A percentile compares a stretch with the other conserved stretches of the same genome.
Conservation (phyloP, 2,113 vertebrate species). For the Xyliphius kryptos region DNA sequence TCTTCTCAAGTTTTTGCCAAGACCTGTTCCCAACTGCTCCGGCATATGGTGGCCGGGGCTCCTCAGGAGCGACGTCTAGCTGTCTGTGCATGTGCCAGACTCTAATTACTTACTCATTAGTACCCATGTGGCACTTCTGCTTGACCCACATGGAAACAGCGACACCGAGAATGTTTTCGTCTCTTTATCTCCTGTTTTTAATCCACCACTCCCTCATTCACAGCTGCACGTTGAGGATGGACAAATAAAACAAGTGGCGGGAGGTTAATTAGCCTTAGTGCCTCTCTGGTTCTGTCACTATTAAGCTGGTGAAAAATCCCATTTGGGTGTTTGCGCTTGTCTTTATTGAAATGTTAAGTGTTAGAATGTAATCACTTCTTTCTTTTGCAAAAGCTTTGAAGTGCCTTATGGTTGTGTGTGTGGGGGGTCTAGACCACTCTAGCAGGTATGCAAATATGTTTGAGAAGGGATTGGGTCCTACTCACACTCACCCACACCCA, state of each 20-base stretch:
- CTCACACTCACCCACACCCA: no score
- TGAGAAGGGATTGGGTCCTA: conserved; percentile 1
- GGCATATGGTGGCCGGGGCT: conserved; percentile 70
- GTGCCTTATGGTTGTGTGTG: background rate
- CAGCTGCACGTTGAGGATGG: conserved; percentile 6
- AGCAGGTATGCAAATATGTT: background rate
- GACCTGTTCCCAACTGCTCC: conserved; percentile 53
- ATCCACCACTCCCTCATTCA: background rate
- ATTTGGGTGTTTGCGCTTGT: conserved; percentile 10
- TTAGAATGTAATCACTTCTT: conserved; percentile 8
- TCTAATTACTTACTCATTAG: conserved; percentile 84
- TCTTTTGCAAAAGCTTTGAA: conserved; percentile 2
- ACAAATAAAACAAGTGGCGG: conserved; percentile 15
- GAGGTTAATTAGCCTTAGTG: conserved; percentile 12
- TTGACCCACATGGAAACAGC: conserved; percentile 28
- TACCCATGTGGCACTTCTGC: conserved; percentile 78
- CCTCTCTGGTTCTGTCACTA: conserved; percentile 11
- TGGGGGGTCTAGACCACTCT: background rate
- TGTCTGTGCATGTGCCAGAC: conserved; percentile 64
- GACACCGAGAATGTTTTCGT: background rate
- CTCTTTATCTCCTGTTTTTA: background rate
- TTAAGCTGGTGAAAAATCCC: conserved; percentile 6
- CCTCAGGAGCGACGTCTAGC: conserved; percentile 65
- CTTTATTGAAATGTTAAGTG: conserved; percentile 14
- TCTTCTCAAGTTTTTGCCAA: conserved; percentile 33